phyloP scores from a whole-genome alignment of 2,797 vertebrate species.

The Xenentodon cancila region DNA sequence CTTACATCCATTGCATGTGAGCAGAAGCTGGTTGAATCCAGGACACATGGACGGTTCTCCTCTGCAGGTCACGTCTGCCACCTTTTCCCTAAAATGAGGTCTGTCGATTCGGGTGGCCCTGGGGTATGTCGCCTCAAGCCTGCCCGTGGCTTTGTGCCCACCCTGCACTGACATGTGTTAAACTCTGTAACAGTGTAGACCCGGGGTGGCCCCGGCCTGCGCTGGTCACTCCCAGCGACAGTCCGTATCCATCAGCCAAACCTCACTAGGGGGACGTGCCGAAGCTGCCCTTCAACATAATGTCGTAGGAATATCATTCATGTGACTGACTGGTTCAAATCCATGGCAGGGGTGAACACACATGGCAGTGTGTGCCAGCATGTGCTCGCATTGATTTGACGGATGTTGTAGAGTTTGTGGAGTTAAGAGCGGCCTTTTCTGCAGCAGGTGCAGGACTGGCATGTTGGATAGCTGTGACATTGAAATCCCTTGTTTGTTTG shows the following conservation, averaged over 20 bases:
- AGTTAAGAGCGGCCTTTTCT: constrained; percentile 4
- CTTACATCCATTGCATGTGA: constrained; percentile 6
- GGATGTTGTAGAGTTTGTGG: constrained; percentile 12
- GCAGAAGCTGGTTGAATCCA: constrained; percentile 10
- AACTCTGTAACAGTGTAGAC: constrained; percentile 61
- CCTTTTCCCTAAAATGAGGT: constrained; percentile 31
- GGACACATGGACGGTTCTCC: constrained; percentile 24
- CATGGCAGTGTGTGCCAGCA: constrained; percentile 14
- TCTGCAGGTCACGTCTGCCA: constrained; percentile 23
- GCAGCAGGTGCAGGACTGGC: constrained; percentile 16
- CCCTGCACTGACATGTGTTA: constrained; percentile 76
- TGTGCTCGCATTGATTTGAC: constrained; percentile 17
- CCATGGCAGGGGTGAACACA: constrained; percentile 55
- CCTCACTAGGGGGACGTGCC: constrained; percentile 71
- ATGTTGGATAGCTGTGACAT: constrained; percentile 12
- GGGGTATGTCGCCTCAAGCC: constrained; percentile 47
- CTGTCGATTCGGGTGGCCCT: constrained; percentile 47
- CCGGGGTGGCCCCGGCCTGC: constrained; percentile 61
- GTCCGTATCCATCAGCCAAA: constrained; percentile 78
- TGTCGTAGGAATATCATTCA: constrained; percentile 29
- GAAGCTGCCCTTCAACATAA: constrained; percentile 75
- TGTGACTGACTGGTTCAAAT: constrained; percentile 41
- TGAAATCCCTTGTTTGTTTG: not conserved
- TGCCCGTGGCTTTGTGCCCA: constrained; percentile 60
- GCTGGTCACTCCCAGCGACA: constrained; percentile 69